phyloP scores from a whole-genome alignment of 2,888 invertebrate genomes.

The Philaethria dido region DNA sequence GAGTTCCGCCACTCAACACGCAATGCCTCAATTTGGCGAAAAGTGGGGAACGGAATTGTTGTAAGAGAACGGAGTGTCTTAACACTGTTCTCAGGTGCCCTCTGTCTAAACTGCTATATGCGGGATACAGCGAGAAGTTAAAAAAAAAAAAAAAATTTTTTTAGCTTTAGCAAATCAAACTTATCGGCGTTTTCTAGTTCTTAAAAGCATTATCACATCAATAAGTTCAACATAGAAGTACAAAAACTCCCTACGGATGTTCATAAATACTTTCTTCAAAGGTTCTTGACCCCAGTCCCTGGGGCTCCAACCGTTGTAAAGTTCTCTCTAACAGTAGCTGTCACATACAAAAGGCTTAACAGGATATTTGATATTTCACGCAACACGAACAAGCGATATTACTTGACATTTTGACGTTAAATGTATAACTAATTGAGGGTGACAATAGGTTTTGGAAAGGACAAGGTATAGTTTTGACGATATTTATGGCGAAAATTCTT shows the following conservation, averaged over 20 bases:
- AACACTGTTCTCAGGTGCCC: too few relatives aligned
- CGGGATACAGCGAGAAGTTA: too few relatives aligned
- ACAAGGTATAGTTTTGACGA: background rate
- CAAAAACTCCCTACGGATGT: background rate
- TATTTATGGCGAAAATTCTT: background rate
- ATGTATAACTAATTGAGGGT: slow-evolving; percentile 10
- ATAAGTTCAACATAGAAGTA: background rate
- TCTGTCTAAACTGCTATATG: too few relatives aligned
- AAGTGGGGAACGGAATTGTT: too few relatives aligned
- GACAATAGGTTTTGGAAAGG: slow-evolving; percentile 13
- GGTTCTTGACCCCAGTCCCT: slow-evolving; percentile 22
- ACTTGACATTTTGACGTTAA: slow-evolving; percentile 5
- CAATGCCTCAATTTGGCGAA: too few relatives aligned
- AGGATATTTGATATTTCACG: slow-evolving; percentile 31
- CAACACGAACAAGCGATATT: slow-evolving; percentile 1
- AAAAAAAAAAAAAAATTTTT: too few relatives aligned
- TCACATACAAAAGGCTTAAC: slow-evolving; percentile 27
- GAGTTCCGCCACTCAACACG: too few relatives aligned
- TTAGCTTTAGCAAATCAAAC: too few relatives aligned
- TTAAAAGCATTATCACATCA: background rate
- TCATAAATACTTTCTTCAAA: slow-evolving; percentile 20
- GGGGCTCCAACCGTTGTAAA: slow-evolving; percentile 17
- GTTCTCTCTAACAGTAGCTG: slow-evolving; percentile 13
- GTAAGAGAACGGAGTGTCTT: too few relatives aligned
- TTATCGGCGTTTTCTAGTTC: background rate